Evolutionary conservation across 2,113 vertebrate species (phyloP).

Genomic region (Trachemys scripta): DNA sequence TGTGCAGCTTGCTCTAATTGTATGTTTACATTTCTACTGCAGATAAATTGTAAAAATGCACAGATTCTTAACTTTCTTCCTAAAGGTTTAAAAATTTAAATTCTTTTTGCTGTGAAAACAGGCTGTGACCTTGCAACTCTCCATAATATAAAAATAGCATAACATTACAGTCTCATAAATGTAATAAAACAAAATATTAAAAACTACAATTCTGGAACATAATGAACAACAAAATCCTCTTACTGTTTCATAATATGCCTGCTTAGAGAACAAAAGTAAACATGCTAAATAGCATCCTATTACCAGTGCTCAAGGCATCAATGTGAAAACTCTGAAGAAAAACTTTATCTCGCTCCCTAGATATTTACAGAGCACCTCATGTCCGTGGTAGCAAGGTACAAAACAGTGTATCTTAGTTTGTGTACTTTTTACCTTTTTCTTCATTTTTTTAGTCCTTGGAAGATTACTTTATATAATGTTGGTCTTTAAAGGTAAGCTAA

Average conservation of each 20-base stretch:
- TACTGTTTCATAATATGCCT: background rate
- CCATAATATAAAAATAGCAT: background rate
- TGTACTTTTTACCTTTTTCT: background rate
- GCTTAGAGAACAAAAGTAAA: background rate
- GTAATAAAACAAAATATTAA: background rate
- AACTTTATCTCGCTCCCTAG: background rate
- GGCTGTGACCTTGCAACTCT: background rate
- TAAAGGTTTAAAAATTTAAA: background rate
- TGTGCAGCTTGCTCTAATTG: background rate
- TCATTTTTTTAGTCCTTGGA: background rate
- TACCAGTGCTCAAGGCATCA: background rate
- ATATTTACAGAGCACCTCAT: background rate
- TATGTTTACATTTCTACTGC: background rate
- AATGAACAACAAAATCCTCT: background rate
- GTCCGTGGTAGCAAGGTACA: background rate
- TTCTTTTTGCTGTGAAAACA: background rate
- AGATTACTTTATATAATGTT: background rate
- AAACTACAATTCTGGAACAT: background rate
- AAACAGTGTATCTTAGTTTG: background rate
- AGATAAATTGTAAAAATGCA: background rate
- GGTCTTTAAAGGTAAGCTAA: background rate
- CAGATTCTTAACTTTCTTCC: background rate
- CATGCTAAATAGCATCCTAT: constrained; percentile 1
- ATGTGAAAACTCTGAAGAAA: background rate
- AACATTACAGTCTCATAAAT: background rate